Conservation (phyloP, 2,888 invertebrate genomes). For the Margaritifera margaritifera region DNA sequence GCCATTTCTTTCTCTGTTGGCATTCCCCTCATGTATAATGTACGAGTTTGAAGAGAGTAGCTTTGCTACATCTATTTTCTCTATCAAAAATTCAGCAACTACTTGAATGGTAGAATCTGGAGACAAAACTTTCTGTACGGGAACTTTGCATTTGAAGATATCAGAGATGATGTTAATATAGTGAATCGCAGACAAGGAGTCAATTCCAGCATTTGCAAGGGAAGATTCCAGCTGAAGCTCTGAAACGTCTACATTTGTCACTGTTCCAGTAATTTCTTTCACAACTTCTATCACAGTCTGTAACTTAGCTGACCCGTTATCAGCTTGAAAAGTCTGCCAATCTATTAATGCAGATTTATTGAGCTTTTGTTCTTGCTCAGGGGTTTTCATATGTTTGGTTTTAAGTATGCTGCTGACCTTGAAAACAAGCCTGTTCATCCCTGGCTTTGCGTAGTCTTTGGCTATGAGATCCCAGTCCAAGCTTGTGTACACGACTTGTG, state of each 20-base stretch:
- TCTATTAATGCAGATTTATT: neutral
- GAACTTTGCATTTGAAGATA: no score
- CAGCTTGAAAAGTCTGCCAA: neutral
- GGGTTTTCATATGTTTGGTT: neutral
- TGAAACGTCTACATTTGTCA: neutral
- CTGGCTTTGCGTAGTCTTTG: slow-evolving; percentile 12
- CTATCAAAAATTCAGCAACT: no score
- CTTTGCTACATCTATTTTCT: no score
- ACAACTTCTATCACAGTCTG: neutral
- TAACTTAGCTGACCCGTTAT: neutral
- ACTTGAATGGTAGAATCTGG: no score
- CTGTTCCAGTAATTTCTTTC: neutral
- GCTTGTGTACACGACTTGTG: slow-evolving; percentile 11
- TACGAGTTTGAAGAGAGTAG: no score
- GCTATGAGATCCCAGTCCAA: slow-evolving; percentile 13
- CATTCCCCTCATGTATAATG: no score
- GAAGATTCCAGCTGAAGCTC: neutral
- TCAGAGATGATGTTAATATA: slow-evolving; percentile 1
- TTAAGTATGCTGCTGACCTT: neutral
- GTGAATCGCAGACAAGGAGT: slow-evolving; percentile 3
- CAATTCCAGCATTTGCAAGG: slow-evolving; percentile 2
- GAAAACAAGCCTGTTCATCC: neutral
- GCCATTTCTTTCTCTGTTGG: no score
- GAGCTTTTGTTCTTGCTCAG: neutral
- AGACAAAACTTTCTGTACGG: no score